A percentile compares a stretch with the other conserved stretches of the same genome.
Evolutionary conservation across 2,888 invertebrate species (phyloP).

Genomic region (Nipponacmea schrenckii): DNA sequence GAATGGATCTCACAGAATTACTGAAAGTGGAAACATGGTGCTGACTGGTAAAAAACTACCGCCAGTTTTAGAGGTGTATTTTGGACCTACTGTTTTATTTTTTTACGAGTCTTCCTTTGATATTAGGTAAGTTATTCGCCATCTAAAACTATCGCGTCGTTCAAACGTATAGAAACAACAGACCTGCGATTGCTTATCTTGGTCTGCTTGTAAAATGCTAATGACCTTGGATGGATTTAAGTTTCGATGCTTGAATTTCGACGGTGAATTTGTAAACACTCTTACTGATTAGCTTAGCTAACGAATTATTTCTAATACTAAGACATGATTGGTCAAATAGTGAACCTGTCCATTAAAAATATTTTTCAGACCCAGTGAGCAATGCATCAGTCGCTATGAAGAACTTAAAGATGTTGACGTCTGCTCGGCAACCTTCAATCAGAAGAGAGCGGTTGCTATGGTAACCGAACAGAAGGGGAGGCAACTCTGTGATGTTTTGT

Average conservation of each 20-base stretch:
- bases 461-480: constrained; percentile 42
- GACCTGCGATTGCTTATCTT: background rate
- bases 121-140: constrained; percentile 38
- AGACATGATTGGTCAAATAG: too few relatives aligned
- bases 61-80: constrained; percentile 35
- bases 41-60: constrained; percentile 29
- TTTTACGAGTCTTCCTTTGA: constrained; percentile 48
- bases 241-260: too few relatives aligned
- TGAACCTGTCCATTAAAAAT: too few relatives aligned
- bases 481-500: constrained; percentile 56
- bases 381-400: constrained; percentile 37
- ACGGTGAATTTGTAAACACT: too few relatives aligned
- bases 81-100: constrained; percentile 38
- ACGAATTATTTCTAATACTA: too few relatives aligned
- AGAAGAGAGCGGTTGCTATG: constrained; percentile 41
- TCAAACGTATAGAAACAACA: too few relatives aligned
- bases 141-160: too few relatives aligned
- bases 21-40: constrained; percentile 36
- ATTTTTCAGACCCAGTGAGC: constrained; percentile 33
- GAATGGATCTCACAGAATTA: constrained; percentile 51
- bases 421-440: constrained; percentile 49
- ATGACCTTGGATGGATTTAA: too few relatives aligned
- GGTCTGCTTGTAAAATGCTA: too few relatives aligned
- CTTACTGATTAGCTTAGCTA: too few relatives aligned
- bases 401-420: constrained; percentile 48